Evolutionary conservation across 2,113 vertebrate genomes (phyloP), one percentile per base, ranked within the genome.

Genomic region (crab-eating macaque (Macaca fascicularis)): DNA sequence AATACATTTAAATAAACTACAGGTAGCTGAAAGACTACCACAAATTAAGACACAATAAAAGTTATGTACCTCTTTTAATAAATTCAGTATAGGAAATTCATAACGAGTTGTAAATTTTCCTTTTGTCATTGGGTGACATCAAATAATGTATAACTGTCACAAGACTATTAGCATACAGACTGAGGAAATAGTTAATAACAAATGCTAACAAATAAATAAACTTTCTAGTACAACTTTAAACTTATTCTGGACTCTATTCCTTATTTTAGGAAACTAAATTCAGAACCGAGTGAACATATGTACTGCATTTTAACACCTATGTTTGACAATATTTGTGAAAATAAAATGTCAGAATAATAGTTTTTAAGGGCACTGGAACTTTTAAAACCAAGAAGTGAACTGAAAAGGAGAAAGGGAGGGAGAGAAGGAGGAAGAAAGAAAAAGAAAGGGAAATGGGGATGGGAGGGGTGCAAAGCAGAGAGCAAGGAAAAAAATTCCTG

Each of bases 191-290:
- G 22, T 83, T 89, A 19, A 55, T 20, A 55, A 55, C 52, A 55
- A 55, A 20, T 76, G 52, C 43, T 64, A 93, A 89, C 67, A 83
- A 69, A 80, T 43, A 92, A 69, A 81, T 67, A 67, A 64, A 83
- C 70, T 55, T 91, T 89, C 89, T 91, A 45, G 95, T 98, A 94
- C 87, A 98, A 98, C 97, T 98, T 97, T 96, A 95, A 98, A 97
- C n/a, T 67, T 98, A 98, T 97, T 98, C 75, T 74, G 4, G 13
- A 80, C 22, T 87, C 11, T 78, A 98, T 97, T 97, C 95, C 90
- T 96, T 98, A 88, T 98, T 98, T 98, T 80, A 97, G 81, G 95
- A 98, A 96, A 97, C 64, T 95, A 87, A 92, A 98, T 95, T 97
- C 96, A 93, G 86, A 82, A 90, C 23, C 81, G n/a, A 70, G 89